Evolutionary conservation across 2,797 vertebrate genomes (phyloP), one percentile per base, ranked within the genome.

Genomic region (Diglossa cyanea): DNA sequence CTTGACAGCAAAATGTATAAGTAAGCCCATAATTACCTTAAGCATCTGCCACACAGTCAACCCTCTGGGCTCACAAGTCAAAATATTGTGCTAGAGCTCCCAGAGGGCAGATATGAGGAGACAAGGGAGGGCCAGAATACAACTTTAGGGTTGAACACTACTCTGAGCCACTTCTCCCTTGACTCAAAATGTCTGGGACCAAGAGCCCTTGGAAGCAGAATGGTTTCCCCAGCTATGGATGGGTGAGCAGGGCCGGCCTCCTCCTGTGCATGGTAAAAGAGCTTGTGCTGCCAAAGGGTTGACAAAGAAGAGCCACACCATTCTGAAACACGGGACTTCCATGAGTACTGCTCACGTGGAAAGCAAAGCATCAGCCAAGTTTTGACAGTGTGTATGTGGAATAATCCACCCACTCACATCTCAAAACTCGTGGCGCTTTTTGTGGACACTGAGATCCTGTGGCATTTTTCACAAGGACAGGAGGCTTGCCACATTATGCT

Each of bases 11-110:
- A 95, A 95, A 96, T 67, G 92, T 77, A 77, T 86, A 91, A 94
- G 91, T 94, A 94, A 95, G 83, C 90, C 94, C 60, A 47, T 95
- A 96, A 96, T 97, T 97, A 90, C 88, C 87, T 91, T 92, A 94
- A 93, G 80, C 67, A 4, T 86, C 95, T 95, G 88, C 92, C 65
- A 93, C 76, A 88, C 20, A 92, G 70, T 82, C 95, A 96, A 68
- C 88, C 70, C 81, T 94, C 78, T 55, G 58, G 92, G 91, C 73
- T 95, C 88, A 91, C 76, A 77, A 94, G 93, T 96, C 96, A 96
- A 95, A 94, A 94, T 93, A 95, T 94, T 91, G 54, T 94, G 76
- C 62, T 83, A 89, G 68, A 93, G 47, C 91, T 96, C 88, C 54
- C 89, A 72, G 68, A 87, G 54, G 80, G 82, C 39, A 68, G 77